Evolutionary conservation across 2,888 invertebrate genomes (phyloP).

Genomic region (Axea sp.): DNA sequence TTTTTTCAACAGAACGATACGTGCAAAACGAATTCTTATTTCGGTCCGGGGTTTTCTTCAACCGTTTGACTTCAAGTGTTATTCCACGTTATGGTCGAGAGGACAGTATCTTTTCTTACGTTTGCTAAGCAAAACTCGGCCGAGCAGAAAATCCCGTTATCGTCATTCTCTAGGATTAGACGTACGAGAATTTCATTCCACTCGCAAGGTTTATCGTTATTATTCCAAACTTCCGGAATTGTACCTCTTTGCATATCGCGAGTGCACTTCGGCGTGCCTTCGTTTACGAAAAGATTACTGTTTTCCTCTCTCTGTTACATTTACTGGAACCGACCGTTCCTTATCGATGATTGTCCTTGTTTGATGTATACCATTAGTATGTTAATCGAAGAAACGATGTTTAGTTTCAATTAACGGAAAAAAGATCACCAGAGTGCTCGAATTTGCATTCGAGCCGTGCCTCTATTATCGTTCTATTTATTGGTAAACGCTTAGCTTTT

Average conservation of each 20-base stretch:
- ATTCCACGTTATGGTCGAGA: conserved; percentile 31
- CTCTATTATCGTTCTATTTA: conserved; percentile 13
- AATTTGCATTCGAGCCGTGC: conserved; percentile 25
- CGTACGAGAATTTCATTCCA: conserved; percentile 45
- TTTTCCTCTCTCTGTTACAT: conserved; percentile 5
- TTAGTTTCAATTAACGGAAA: conserved; percentile 34
- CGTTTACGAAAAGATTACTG: too few species aligned
- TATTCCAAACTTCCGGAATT: conserved; percentile 51
- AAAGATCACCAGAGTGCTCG: conserved; percentile 6
- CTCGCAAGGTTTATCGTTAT: conserved; percentile 53
- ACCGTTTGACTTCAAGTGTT: conserved; percentile 32
- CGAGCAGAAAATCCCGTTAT: conserved; percentile 50
- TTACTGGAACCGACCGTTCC: conserved; percentile 5
- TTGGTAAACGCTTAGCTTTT: conserved; percentile 34
- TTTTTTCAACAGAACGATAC: conserved; percentile 6
- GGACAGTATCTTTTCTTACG: conserved; percentile 46
- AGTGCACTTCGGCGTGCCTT: conserved; percentile 9
- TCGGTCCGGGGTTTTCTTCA: background rate
- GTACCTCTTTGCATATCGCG: conserved; percentile 47
- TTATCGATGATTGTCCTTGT: conserved; percentile 46
- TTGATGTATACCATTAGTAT: conserved; percentile 31
- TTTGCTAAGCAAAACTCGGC: conserved; percentile 35
- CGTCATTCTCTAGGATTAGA: conserved; percentile 36
- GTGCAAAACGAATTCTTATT: background rate
- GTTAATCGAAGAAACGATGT: conserved; percentile 31